Evolutionary conservation across 2,888 invertebrate species (phyloP), one percentile per base, ranked within the genome.

Genomic region (Oligia latruncula): DNA sequence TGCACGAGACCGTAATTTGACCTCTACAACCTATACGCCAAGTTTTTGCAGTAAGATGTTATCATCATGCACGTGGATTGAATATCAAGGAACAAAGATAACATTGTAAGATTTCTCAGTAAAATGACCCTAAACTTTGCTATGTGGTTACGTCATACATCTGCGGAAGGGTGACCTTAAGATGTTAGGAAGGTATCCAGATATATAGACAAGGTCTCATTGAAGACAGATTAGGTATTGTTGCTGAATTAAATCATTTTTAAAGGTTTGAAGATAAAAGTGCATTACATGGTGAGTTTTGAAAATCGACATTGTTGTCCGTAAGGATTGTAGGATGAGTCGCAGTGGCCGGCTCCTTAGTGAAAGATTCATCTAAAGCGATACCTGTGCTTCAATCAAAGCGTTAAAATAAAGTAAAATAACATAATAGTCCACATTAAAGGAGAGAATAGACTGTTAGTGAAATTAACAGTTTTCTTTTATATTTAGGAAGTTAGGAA

Each of bases 21-120:
- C 77, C 76, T 77, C 6, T 29, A 64, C n/a, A 74, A 72, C 62
- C 72, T 64, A 43, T 52, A 46, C 1, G 20, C 66, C 40, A 80
- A 60, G 83, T 85, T 85, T 85, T 83, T 52, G 80, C 71, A 74
- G 55, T n/a, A 35, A 62, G 74, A 86, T 83, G 40, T 80, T 86
- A 86, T 83, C 80, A 73, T 71, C 52, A 64, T 58, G 52, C 80
- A 80, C 86, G 80, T 86, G 86, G 23, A 72, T 6, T 65, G 64
- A 80, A 65, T 80, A 77, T 70, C 64, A 86, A 80, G 64, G 70
- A 77, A 86, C 86, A 86, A 58, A 83, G 83, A 85, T 83, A 77
- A 80, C 80, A 83, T 86, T 86, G 86, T 83, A 67, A 83, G 83
- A 83, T 86, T 82, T 85, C 77, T 77, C 15, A 49, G 66, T 75